phyloP scores from a whole-genome alignment of 2,888 invertebrate species.

The Plebejus argus region DNA sequence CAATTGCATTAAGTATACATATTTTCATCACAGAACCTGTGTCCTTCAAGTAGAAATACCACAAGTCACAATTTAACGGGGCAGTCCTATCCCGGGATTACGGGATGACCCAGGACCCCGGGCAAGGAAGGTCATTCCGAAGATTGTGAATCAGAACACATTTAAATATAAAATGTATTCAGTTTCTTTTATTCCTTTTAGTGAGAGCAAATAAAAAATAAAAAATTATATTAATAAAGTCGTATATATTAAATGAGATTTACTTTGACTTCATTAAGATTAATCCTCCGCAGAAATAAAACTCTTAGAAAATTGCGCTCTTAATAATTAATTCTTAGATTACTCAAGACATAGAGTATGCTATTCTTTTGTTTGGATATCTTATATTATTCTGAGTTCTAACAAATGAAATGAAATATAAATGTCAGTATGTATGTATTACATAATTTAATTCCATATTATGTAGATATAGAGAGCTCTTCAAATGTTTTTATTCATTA shows the following conservation, averaged over 20 bases:
- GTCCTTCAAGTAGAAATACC: background rate
- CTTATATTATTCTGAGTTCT: background rate
- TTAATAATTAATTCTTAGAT: constrained; percentile 12
- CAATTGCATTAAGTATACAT: constrained; percentile 16
- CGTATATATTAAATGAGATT: background rate
- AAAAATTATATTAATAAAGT: background rate
- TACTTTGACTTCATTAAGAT: background rate
- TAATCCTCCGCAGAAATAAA: background rate
- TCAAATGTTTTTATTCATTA: too few relatives aligned
- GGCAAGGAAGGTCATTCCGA: background rate
- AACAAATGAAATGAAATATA: background rate
- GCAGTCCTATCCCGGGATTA: background rate
- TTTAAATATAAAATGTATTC: constrained; percentile 3
- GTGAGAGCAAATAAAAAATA: background rate
- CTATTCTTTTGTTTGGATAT: background rate
- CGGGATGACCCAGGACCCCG: background rate
- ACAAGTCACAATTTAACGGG: background rate
- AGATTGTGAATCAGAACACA: background rate
- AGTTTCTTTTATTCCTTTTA: background rate
- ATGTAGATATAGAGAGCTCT: background rate
- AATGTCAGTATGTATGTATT: background rate
- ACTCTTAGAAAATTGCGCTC: constrained; percentile 2
- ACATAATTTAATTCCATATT: background rate
- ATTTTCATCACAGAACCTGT: constrained; percentile 23
- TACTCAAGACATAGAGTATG: background rate